Conservation (phyloP, 2,113 vertebrate genomes). For the Antidorcas marsupialis region DNA sequence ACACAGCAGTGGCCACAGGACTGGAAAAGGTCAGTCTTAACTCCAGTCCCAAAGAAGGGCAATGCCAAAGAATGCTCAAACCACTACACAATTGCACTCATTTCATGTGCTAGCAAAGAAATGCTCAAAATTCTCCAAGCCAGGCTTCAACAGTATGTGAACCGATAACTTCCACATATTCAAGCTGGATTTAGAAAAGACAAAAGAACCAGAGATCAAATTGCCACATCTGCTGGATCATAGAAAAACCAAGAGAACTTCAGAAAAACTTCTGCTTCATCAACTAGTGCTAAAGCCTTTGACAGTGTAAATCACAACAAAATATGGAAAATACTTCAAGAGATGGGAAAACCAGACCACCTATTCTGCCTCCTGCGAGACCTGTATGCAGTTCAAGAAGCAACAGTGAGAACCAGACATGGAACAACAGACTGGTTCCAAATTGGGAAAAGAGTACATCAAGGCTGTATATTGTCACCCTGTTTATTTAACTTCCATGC, state of each 20-base stretch:
- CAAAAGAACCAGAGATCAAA: not conserved
- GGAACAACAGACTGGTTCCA: not conserved
- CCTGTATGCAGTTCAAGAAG: not conserved
- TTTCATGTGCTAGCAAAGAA: not conserved
- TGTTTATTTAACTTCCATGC: not conserved
- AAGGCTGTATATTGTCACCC: not conserved
- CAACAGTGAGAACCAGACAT: not conserved
- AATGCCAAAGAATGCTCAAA: not conserved
- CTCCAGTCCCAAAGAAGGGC: not conserved
- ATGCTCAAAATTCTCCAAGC: not conserved
- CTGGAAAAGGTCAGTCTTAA: not conserved
- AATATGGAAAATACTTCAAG: not conserved
- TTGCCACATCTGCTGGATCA: not conserved
- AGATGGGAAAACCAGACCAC: not conserved
- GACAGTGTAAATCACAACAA: not conserved
- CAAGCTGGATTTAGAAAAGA: not conserved
- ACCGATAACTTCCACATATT: not conserved
- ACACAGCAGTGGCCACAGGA: not conserved
- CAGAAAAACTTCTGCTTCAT: not conserved
- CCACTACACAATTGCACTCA: not conserved
- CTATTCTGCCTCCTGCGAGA: not conserved
- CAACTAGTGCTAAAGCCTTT: not conserved
- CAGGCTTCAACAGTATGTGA: not conserved
- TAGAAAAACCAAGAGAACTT: not conserved
- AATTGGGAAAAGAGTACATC: not conserved